phyloP scores from a whole-genome alignment of 35 echinoderm and acorn worm species.

The Chiridota heheva region DNA sequence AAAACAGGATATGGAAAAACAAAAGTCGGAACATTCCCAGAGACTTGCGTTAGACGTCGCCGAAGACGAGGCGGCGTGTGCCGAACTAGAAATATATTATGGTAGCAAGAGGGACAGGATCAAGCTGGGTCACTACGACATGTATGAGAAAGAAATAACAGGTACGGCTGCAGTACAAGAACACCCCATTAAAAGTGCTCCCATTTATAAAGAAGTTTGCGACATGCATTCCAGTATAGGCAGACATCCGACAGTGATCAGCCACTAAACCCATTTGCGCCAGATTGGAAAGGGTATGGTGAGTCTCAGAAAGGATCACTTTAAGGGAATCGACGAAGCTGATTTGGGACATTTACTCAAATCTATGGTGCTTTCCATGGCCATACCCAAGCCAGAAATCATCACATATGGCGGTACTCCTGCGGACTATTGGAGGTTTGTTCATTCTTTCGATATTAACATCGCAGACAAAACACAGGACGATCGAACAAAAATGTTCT shows the following conservation, averaged over 20 bases:
- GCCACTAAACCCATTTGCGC: background rate
- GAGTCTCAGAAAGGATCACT: background rate
- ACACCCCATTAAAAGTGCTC: background rate
- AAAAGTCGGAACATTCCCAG: background rate
- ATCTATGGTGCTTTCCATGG: background rate
- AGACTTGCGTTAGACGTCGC: background rate
- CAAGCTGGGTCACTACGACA: background rate
- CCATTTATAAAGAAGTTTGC: background rate
- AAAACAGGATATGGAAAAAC: background rate
- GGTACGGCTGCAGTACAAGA: background rate
- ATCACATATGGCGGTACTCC: background rate
- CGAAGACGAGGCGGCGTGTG: background rate
- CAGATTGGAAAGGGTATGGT: too few species aligned
- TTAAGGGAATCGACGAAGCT: background rate
- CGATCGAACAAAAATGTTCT: background rate
- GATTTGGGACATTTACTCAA: background rate
- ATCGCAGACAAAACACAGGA: background rate
- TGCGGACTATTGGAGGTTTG: background rate
- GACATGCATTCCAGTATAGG: background rate
- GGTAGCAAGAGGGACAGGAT: background rate
- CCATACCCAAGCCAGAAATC: conserved; percentile 18
- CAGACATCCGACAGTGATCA: background rate
- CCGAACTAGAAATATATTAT: background rate
- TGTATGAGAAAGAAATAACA: background rate
- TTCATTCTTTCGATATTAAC: conserved; percentile 2